Evolutionary conservation across 2,797 vertebrate species (phyloP).

Genomic region (Danionella dracula): DNA sequence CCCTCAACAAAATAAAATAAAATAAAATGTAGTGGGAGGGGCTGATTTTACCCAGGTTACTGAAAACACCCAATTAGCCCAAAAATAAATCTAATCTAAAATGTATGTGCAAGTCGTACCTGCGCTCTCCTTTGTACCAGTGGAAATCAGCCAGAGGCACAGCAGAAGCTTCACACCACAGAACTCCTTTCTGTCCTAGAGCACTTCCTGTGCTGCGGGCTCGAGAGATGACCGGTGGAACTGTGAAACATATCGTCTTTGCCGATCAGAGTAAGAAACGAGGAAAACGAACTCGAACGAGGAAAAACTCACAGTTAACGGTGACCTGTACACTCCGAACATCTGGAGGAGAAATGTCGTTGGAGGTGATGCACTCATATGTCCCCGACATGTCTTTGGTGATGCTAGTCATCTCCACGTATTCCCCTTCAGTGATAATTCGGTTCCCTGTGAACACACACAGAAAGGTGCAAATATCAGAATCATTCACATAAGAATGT

Average conservation of each 20-base stretch:
- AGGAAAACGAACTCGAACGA: neutral
- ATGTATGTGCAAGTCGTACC: constrained; percentile 60
- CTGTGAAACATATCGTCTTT: constrained; percentile 52
- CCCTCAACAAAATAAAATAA: too few species aligned
- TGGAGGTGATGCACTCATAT: constrained; percentile 90
- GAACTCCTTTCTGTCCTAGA: constrained; percentile 87
- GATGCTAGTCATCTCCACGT: constrained; percentile 86
- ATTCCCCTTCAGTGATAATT: constrained; percentile 86
- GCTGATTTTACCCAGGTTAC: too few species aligned
- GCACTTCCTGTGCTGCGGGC: constrained; percentile 83
- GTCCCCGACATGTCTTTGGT: constrained; percentile 91
- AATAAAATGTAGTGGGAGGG: too few species aligned
- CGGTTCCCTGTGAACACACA: constrained; percentile 64
- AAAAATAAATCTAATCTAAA: too few species aligned
- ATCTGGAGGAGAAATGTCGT: constrained; percentile 84
- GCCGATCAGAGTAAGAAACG: neutral
- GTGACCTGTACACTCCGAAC: constrained; percentile 86
- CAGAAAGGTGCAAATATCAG: neutral
- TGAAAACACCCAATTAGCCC: too few species aligned
- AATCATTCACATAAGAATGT: neutral
- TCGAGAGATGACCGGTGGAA: constrained; percentile 89
- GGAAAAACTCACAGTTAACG: constrained; percentile 85
- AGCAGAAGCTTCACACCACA: constrained; percentile 90
- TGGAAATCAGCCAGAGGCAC: constrained; percentile 90
- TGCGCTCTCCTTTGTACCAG: constrained; percentile 96